These are phyloP conservation scores for Clarias fuscus DNA, from an alignment of 2,797 vertebrate genomes.

Conservation along the genomic window DNA sequence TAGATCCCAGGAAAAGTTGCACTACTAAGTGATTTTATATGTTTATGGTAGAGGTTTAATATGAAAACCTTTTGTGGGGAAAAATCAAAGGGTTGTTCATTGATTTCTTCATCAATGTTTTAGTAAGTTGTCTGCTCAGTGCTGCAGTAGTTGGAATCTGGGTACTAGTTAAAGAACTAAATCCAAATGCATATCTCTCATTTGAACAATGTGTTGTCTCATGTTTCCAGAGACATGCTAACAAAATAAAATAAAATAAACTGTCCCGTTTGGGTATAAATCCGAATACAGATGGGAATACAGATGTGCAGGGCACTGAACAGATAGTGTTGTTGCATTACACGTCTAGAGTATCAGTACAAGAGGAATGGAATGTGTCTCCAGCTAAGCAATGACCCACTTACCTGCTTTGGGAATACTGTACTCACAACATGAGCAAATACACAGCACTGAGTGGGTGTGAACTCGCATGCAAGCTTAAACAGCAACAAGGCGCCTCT, in stretches of 20 bases:
- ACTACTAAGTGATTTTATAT: background rate
- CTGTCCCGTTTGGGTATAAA: background rate
- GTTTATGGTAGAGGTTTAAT: background rate
- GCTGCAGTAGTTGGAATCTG: background rate
- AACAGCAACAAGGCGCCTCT: background rate
- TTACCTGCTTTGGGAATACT: constrained; percentile 47
- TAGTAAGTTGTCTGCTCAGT: background rate
- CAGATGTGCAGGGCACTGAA: background rate
- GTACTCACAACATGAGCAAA: constrained; percentile 25
- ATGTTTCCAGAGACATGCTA: background rate
- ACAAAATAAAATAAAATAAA: no score
- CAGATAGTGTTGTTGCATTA: background rate
- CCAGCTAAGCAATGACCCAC: constrained; percentile 46
- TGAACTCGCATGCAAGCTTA: background rate
- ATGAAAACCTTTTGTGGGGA: background rate
- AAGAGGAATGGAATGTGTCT: constrained; percentile 29
- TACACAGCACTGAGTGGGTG: background rate
- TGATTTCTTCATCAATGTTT: background rate
- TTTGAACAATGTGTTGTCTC: background rate
- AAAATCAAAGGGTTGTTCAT: background rate
- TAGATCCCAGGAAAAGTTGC: background rate
- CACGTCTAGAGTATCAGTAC: constrained; percentile 6
- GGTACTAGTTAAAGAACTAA: background rate
- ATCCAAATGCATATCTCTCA: background rate
- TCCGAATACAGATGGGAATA: background rate